These are phyloP conservation scores for Bursaphelenchus mucronatus DNA, from an alignment of 1,140 invertebrate genomes.

Conservation along the genomic window DNA sequence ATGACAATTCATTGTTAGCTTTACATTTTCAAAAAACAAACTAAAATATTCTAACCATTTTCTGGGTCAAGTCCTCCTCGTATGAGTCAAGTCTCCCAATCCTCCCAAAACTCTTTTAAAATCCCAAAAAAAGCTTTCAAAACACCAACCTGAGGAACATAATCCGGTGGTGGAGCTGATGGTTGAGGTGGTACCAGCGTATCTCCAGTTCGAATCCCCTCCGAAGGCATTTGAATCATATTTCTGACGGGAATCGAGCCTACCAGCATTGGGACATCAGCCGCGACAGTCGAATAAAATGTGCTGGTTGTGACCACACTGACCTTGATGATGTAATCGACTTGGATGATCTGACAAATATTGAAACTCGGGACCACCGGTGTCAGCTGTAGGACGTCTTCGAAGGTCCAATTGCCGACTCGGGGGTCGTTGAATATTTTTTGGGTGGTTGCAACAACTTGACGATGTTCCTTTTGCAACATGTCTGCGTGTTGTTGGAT, in stretches of 20 bases:
- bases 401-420: no score
- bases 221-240: neutral
- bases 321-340: slow-evolving; percentile 27
- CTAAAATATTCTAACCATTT: no score
- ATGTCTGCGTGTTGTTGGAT: no score
- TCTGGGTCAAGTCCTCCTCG: no score
- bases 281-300: neutral
- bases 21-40: no score
- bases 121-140: no score
- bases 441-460: no score
- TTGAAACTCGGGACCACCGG: slow-evolving; percentile 29
- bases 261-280: slow-evolving; percentile 13
- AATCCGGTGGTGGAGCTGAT: slow-evolving; percentile 20
- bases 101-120: no score
- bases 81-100: no score
- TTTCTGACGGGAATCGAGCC: slow-evolving; percentile 13
- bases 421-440: no score
- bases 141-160: neutral
- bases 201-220: neutral
- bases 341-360: slow-evolving; percentile 30
- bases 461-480: no score
- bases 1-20: no score
- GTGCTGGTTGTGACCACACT: slow-evolving; percentile 8
- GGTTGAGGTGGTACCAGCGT: slow-evolving; percentile 6
- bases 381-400: neutral